A percentile compares a stretch with the other conserved stretches of the same genome.
These are phyloP conservation scores for Danio aesculapii DNA, from an alignment of 2,797 vertebrate genomes.

Conservation along the genomic window DNA sequence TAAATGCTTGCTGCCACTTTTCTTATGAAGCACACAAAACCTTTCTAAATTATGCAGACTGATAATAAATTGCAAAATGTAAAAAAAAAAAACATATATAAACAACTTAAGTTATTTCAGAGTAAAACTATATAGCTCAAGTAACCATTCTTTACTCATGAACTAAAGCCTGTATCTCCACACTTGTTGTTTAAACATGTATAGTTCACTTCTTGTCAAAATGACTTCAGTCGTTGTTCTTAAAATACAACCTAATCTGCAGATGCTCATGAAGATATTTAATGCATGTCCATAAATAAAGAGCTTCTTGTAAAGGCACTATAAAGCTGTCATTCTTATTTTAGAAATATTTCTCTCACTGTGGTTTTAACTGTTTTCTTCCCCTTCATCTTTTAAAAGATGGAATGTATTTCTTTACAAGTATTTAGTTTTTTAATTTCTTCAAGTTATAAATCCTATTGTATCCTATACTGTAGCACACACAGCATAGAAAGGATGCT, in stretches of 20 bases:
- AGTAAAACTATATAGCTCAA: too few species aligned
- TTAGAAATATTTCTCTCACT: not conserved
- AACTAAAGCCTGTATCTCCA: too few species aligned
- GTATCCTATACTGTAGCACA: not conserved
- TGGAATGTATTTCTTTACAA: not conserved
- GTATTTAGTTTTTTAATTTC: not conserved
- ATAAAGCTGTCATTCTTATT: not conserved
- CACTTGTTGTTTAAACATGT: not conserved
- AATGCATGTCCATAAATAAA: constrained; percentile 18
- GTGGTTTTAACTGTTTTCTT: not conserved
- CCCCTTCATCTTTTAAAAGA: not conserved
- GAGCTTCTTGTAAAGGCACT: not conserved
- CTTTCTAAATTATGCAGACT: too few species aligned
- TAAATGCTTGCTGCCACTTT: too few species aligned
- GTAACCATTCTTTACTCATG: too few species aligned
- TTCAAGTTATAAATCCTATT: not conserved
- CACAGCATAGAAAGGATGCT: not conserved
- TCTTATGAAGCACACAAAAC: too few species aligned
- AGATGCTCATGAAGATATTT: not conserved
- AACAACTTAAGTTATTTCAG: too few species aligned
- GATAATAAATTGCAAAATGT: too few species aligned
- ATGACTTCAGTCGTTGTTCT: not conserved
- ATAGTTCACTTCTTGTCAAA: not conserved
- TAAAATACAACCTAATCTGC: not conserved
- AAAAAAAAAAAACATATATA: too few species aligned